phyloP scores from a whole-genome alignment of 2,797 vertebrate genomes.

The Philypnodon macrostomus region DNA sequence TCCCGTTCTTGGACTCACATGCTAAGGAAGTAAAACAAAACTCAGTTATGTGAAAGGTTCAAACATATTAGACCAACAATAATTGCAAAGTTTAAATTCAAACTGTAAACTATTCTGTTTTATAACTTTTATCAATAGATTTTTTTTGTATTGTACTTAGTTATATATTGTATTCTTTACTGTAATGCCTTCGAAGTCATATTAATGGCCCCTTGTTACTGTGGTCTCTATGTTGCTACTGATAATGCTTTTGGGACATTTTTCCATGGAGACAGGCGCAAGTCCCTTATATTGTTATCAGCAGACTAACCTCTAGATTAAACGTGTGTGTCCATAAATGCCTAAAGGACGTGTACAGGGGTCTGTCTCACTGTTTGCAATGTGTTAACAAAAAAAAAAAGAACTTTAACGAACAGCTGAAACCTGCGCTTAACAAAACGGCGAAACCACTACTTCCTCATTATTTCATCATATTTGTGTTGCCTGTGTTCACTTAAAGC shows the following conservation, averaged over 20 bases:
- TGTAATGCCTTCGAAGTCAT: no score
- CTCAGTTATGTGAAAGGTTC: no score
- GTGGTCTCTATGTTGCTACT: conserved; percentile 28
- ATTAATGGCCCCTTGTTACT: conserved; percentile 1
- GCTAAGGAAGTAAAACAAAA: conserved; percentile 50
- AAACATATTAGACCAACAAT: no score
- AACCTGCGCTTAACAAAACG: background rate
- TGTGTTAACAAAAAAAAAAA: background rate
- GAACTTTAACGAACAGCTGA: background rate
- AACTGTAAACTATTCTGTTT: no score
- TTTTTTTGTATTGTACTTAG: no score
- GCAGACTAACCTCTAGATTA: conserved; percentile 14
- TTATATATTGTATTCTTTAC: no score
- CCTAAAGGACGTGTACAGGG: background rate
- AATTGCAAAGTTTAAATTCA: no score
- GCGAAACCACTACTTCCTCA: conserved; percentile 1
- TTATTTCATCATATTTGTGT: no score
- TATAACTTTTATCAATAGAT: no score
- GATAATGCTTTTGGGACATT: conserved; percentile 44
- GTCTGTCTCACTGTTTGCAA: background rate
- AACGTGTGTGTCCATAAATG: background rate
- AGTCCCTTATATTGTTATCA: conserved; percentile 18
- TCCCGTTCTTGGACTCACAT: conserved; percentile 78
- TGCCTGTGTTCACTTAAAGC: no score
- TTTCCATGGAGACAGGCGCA: conserved; percentile 55